Conservation (phyloP, 1,140 invertebrate species). For the Acromyrmex charruanus region DNA sequence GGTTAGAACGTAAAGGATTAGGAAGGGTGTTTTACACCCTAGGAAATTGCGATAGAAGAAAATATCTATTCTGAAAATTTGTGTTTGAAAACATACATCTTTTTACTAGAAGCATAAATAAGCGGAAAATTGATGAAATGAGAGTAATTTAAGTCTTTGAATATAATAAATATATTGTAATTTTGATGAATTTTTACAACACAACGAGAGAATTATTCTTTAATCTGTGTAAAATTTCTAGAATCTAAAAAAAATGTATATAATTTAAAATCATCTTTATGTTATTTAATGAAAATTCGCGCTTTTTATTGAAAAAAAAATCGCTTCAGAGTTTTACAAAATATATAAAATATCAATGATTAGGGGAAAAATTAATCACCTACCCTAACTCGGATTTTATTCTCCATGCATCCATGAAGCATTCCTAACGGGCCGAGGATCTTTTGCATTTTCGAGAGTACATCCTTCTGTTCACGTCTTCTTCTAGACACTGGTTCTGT, state of each 20-base stretch:
- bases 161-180: background rate
- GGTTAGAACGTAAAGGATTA: slow-evolving; percentile 19
- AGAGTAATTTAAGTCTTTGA: slow-evolving; percentile 4
- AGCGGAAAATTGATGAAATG: background rate
- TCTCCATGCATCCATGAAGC: slow-evolving; percentile 89
- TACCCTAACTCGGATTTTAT: slow-evolving; percentile 89
- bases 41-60: background rate
- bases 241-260: background rate
- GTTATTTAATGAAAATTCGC: background rate
- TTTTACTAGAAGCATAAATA: background rate
- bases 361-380: slow-evolving; percentile 61
- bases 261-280: background rate
- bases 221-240: background rate
- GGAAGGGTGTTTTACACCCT: background rate
- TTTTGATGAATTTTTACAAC: background rate
- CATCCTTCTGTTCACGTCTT: slow-evolving; percentile 84
- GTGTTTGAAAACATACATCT: background rate
- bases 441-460: slow-evolving; percentile 89
- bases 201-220: background rate
- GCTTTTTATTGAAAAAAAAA: background rate
- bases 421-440: slow-evolving; percentile 89
- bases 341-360: background rate
- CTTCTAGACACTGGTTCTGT: slow-evolving; percentile 70
- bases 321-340: background rate
- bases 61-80: background rate